A percentile compares a stretch with the other conserved stretches of the same genome.
Conservation (phyloP, 2,888 invertebrate species). For the Polydesmus complanatus region DNA sequence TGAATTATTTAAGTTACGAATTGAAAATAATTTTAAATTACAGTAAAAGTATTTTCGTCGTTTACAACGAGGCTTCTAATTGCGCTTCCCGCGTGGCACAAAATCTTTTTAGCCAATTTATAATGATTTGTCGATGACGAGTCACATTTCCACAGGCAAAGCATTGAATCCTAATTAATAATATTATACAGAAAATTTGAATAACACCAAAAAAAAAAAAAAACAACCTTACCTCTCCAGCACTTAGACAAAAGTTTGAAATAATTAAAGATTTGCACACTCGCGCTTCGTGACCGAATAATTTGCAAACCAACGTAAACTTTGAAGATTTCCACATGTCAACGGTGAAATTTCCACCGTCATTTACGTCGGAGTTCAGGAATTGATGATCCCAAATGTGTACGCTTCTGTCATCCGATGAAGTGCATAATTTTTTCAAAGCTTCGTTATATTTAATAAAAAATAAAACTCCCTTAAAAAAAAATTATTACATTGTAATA, state of each 20-base stretch:
- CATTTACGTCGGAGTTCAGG: neutral
- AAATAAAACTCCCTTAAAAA: conserved; percentile 2
- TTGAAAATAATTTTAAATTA: neutral
- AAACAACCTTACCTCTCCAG: neutral
- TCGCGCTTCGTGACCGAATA: conserved; percentile 6
- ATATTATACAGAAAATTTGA: neutral
- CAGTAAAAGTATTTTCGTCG: neutral
- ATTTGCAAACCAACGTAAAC: neutral
- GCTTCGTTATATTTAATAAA: neutral
- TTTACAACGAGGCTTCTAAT: neutral
- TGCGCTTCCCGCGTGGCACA: neutral
- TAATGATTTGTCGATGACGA: neutral
- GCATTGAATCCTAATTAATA: conserved; percentile 2
- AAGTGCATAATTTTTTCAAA: neutral
- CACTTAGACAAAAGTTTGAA: neutral
- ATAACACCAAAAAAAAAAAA: neutral
- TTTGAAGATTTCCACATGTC: neutral
- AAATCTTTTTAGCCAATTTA: neutral
- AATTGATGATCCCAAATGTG: conserved; percentile 4
- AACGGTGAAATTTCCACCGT: neutral
- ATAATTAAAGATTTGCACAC: neutral
- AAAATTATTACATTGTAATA: too few species aligned
- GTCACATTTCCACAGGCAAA: conserved; percentile 3
- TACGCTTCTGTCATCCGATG: conserved; percentile 3
- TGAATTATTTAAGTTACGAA: neutral